Base-by-base conservation (phyloP, 2,797 vertebrate species). In the Anguilla marmorata region DNA sequence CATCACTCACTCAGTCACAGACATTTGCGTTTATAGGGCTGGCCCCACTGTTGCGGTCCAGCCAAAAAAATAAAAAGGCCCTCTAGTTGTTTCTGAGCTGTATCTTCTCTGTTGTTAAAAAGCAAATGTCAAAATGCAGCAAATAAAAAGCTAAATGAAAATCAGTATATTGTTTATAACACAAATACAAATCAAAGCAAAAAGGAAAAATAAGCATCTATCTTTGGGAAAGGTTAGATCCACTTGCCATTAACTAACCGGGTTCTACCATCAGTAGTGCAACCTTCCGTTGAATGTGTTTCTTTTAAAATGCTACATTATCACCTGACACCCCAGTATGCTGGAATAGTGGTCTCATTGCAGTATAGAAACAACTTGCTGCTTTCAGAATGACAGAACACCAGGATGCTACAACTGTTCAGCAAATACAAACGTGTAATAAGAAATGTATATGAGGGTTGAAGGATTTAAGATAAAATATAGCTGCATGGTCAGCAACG, bases 221-320 rank as follows among this genome's bases (percentile, higher is more conserved):
- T 5, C 24, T 83, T 86, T 24, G 27, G 72, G 41, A 66, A 24
- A 48, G 24, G 12, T 27, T 11, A 1, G 27, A 45, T 84, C 69
- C 86, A 63, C 48, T 48, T 88, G 72, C 87, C 88, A 87, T 87
- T 88, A 89, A 88, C 83, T 21, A 54, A 80, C 91, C 87, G 86
- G 79, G 86, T 85, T 72, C 48, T 87, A 90, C 90, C 90, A 91
- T 72, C 89, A 88, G 91, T 74, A 85, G n/a, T 30, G 54, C 56
- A 66, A 90, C 89, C 66, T 87, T 0, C 33, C 3, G 48, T 89
- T 85, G 86, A 89, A 88, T 69, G 86, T 87, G 88, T 92, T 94
- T 94, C 91, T 90, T 91, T 89, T 93, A 92, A 92, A 88, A 90
- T 86, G 87, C 37, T 91, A 92, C 92, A 92, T 92, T 93, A 89